phyloP scores from a whole-genome alignment of 2,888 invertebrate genomes.

The Hirtodrosophila trivittata region DNA sequence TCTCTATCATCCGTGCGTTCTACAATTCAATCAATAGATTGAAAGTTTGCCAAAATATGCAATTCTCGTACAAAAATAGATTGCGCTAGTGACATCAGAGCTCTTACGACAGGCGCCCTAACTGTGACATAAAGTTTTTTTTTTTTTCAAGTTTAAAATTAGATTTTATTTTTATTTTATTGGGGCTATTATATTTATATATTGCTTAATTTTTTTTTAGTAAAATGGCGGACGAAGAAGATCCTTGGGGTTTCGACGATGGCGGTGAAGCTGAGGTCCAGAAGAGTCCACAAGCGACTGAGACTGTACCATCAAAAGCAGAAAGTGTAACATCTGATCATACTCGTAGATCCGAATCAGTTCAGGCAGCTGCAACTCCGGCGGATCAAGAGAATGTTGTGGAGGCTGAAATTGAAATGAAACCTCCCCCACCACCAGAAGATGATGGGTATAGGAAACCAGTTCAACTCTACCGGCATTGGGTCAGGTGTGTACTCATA shows the following conservation, averaged over 20 bases:
- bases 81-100: not conserved
- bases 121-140: not conserved
- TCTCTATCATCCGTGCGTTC: too few relatives aligned
- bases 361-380: slow-evolving; percentile 21
- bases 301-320: slow-evolving; percentile 74
- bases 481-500: slow-evolving; percentile 88
- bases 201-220: slow-evolving; percentile 12
- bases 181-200: not conserved
- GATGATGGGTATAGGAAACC: slow-evolving; percentile 87
- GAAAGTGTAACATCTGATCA: slow-evolving; percentile 80
- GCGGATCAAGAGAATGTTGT: slow-evolving; percentile 70
- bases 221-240: slow-evolving; percentile 85
- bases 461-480: slow-evolving; percentile 89
- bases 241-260: slow-evolving; percentile 86
- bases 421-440: slow-evolving; percentile 84
- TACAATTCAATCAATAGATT: too few relatives aligned
- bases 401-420: slow-evolving; percentile 84
- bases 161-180: not conserved
- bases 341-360: slow-evolving; percentile 31
- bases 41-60: not conserved
- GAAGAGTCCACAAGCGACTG: slow-evolving; percentile 58
- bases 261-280: slow-evolving; percentile 61
- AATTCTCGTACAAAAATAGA: not conserved
- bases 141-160: not conserved
- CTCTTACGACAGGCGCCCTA: not conserved